phyloP scores from a whole-genome alignment of 2,113 vertebrate genomes.

The Dendropsophus ebraccatus region DNA sequence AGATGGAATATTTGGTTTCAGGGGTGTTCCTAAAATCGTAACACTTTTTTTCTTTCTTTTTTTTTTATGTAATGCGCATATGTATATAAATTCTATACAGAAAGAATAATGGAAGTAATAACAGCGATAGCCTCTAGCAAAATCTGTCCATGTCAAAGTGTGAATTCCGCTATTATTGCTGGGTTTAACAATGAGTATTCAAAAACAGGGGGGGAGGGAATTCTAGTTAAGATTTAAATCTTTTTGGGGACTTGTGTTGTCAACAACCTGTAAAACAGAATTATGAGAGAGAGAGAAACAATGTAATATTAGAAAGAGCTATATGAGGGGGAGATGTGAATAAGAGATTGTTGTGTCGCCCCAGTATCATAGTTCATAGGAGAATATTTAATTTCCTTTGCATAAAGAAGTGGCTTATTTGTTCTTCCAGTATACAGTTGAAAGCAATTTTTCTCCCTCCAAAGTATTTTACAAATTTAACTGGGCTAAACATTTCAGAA shows the following conservation, averaged over 20 bases:
- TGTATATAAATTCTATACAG: neutral
- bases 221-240: conserved; percentile 7
- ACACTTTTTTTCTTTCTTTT: too few species aligned
- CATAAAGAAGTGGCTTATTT: neutral
- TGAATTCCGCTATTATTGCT: conserved; percentile 19
- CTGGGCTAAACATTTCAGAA: too few species aligned
- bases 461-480: neutral
- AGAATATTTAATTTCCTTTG: conserved; percentile 19
- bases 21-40: accelerated
- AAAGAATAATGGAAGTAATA: conserved; percentile 30
- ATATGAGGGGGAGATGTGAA: neutral
- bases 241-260: conserved; percentile 27
- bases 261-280: conserved; percentile 34
- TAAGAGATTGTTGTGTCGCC: conserved; percentile 24
- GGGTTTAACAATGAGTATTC: conserved; percentile 11
- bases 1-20: conserved; percentile 44
- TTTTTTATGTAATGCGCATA: neutral
- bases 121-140: conserved; percentile 21
- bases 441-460: neutral
- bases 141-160: conserved; percentile 9
- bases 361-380: conserved; percentile 4
- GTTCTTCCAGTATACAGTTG: neutral
- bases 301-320: conserved; percentile 31
- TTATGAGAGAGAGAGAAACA: conserved; percentile 9
- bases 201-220: neutral